A percentile compares a stretch with the other conserved stretches of the same genome.
phyloP scores from a whole-genome alignment of 2,888 invertebrate species.

The Rhynchonema sp. region DNA sequence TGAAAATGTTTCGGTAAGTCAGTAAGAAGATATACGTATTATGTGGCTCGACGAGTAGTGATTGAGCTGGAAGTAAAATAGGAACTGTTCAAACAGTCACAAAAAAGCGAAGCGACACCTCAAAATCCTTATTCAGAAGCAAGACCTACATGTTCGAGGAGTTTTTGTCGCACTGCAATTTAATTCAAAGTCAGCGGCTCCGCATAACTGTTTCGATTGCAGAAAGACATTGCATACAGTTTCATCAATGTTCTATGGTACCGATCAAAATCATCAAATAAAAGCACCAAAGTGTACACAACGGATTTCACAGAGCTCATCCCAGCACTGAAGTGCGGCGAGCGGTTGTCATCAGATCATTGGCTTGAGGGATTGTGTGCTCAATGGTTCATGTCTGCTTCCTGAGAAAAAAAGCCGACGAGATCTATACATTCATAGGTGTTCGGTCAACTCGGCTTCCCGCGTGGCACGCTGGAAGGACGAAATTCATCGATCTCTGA shows the following conservation, averaged over 20 bases:
- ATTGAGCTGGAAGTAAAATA: too few species aligned
- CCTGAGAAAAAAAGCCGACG: too few species aligned
- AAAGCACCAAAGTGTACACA: too few species aligned
- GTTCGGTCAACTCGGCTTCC: constrained; percentile 29
- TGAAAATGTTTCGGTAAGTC: too few species aligned
- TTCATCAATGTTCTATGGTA: constrained; percentile 10
- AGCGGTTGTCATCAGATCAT: constrained; percentile 68
- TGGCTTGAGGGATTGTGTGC: constrained; percentile 69
- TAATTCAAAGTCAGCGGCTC: constrained; percentile 35
- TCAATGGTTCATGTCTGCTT: constrained; percentile 10
- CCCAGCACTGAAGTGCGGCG: constrained; percentile 56
- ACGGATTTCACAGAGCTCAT: constrained; percentile 29
- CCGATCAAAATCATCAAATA: too few species aligned
- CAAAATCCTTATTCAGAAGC: too few species aligned
- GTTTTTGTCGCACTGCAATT: constrained; percentile 55
- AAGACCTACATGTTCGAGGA: constrained; percentile 64
- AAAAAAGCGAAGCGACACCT: too few species aligned
- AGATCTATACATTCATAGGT: constrained; percentile 31
- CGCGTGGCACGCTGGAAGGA: constrained; percentile 47
- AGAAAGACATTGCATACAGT: constrained; percentile 52
- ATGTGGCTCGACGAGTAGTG: too few species aligned
- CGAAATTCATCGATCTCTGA: constrained; percentile 56
- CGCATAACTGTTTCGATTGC: constrained; percentile 47
- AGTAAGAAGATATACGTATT: too few species aligned
- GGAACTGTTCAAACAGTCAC: too few species aligned